Percentiles rank a stretch among this genome's conserved stretches.
Conservation (phyloP, 1,140 invertebrate genomes). For the Bombus consobrinus region DNA sequence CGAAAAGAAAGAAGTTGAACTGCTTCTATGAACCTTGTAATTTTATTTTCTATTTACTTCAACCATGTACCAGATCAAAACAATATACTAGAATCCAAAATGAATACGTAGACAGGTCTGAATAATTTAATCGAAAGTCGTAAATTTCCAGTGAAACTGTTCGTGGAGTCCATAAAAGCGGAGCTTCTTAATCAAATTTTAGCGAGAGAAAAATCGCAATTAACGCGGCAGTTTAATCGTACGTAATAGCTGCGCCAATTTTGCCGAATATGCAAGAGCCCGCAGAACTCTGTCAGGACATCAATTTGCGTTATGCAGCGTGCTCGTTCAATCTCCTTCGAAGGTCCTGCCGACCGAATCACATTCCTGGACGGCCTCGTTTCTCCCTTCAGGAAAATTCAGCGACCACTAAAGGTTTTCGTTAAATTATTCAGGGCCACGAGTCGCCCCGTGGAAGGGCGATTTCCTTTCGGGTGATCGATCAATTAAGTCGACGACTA, state of each 20-base stretch:
- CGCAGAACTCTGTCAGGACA: conserved; percentile 24
- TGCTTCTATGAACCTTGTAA: no score
- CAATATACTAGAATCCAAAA: background rate
- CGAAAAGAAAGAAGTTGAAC: no score
- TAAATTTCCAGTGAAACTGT: background rate
- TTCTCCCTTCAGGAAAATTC: conserved; percentile 42
- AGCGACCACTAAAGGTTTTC: conserved; percentile 46
- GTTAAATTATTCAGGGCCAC: conserved; percentile 55
- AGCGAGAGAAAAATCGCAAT: conserved; percentile 36
- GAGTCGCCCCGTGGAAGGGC: conserved; percentile 20
- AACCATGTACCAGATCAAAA: no score
- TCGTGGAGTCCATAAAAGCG: background rate
- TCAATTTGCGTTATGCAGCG: conserved; percentile 44
- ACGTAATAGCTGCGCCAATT: conserved; percentile 44
- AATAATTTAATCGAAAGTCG: background rate
- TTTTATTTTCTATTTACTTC: no score
- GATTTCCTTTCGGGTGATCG: conserved; percentile 52
- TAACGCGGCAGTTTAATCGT: conserved; percentile 35
- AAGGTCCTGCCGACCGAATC: conserved; percentile 47
- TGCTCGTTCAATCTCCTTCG: conserved; percentile 49
- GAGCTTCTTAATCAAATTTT: conserved; percentile 9
- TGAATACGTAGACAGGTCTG: background rate
- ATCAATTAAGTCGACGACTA: conserved; percentile 53
- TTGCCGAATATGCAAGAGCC: conserved; percentile 48
- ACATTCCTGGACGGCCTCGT: conserved; percentile 40